Evolutionary conservation across 2,888 invertebrate species (phyloP), one percentile per base, ranked within the genome.

Genomic region (Galerucella calmariensis): DNA sequence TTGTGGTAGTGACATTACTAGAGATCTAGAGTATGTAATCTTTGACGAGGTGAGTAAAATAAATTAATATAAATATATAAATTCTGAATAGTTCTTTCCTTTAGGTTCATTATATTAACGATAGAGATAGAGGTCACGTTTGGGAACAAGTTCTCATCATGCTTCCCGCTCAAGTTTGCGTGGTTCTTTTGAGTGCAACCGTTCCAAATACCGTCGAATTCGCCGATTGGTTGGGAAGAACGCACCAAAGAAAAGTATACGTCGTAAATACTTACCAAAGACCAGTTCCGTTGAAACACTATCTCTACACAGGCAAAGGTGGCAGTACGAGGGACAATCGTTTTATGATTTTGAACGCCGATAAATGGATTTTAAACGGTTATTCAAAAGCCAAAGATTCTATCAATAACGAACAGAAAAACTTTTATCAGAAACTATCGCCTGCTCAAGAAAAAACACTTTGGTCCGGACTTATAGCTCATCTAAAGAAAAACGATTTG

Each of bases 61-160:
- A 24, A 10, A 63, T 66, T 48, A 66, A n/a, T n/a, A n/a, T n/a
- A n/a, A n/a, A n/a, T n/a, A n/a, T n/a, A n/a, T n/a, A n/a, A n/a
- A n/a, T n/a, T n/a, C n/a, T n/a, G n/a, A n/a, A n/a, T n/a, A n/a
- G n/a, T n/a, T n/a, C n/a, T n/a, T n/a, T n/a, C 16, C 77, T 74
- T 72, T 61, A 82, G 82, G 83, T 99, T 9, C 99, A 99, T 87
- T 99, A 99, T 85, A 97, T 99, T 78, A 99, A 99, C 87, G 97
- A 99, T 75, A 84, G 85, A 75, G 87, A 87, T 92, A 90, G 99
- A 78, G 99, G 99, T 12, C 97, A 99, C 84, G 99, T 99, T 0
- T 99, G 99, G 99, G 99, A 99, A 88, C 99, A 99, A 88, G 97
- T 87, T 5, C 89, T 99, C 4, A 99, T 99, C 82, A 91, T 99